These are phyloP conservation scores for Oophaga sylvatica DNA, from an alignment of 2,797 vertebrate genomes.

Conservation along the genomic window DNA sequence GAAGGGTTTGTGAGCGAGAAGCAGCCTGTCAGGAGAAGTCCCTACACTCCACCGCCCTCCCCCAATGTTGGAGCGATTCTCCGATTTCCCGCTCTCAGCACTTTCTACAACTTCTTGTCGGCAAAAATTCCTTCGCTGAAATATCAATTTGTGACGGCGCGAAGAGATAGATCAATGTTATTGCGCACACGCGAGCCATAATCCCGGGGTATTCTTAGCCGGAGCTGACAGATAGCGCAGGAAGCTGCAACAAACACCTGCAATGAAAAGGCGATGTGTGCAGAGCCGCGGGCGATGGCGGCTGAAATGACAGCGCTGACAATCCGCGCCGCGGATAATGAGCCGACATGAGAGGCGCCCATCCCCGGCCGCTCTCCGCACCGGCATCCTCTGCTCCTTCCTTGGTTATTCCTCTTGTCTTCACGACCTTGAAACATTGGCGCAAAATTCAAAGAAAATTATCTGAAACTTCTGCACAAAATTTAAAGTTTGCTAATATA, in stretches of 20 bases:
- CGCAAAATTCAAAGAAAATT: neutral
- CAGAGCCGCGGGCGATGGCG: slow-evolving; percentile 12
- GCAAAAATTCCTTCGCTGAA: slow-evolving; percentile 32
- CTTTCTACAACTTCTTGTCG: slow-evolving; percentile 40
- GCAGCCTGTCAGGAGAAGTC: slow-evolving; percentile 24
- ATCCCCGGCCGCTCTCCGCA: neutral
- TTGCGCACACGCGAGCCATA: slow-evolving; percentile 34
- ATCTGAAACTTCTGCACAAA: neutral
- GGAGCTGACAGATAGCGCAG: slow-evolving; percentile 26
- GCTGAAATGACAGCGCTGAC: slow-evolving; percentile 5
- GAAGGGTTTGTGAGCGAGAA: slow-evolving; percentile 20
- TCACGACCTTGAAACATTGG: neutral
- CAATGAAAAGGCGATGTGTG: neutral
- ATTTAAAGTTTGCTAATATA: neutral
- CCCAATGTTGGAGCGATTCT: neutral
- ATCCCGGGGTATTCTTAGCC: slow-evolving; percentile 23
- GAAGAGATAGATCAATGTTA: slow-evolving; percentile 48
- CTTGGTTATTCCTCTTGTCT: neutral
- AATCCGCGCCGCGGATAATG: neutral
- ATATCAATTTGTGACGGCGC: slow-evolving; percentile 29
- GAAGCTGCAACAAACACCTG: slow-evolving; percentile 17
- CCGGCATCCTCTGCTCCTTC: neutral
- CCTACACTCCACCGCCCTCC: neutral
- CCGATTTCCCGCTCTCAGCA: slow-evolving; percentile 20
- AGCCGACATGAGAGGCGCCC: neutral